Percentiles rank a stretch among this genome's conserved stretches.
Conservation (phyloP, 2,797 vertebrate genomes). For the Hemibagrus guttatus region DNA sequence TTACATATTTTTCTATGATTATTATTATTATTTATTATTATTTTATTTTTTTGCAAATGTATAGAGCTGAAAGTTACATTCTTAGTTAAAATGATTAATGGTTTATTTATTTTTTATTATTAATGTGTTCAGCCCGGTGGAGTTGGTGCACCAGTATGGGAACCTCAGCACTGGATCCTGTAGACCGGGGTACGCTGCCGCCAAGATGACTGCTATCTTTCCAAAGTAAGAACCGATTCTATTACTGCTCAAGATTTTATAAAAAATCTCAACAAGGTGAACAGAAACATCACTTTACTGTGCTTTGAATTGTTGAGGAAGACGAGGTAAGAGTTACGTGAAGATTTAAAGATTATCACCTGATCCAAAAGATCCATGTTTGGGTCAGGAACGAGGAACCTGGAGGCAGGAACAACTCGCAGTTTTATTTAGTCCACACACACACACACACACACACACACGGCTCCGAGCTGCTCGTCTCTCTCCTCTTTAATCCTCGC, state of each 20-base stretch:
- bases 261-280: neutral
- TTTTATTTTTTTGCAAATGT: neutral
- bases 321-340: neutral
- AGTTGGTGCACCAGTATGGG: constrained; percentile 75
- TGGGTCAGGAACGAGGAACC: too few species aligned
- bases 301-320: neutral
- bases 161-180: constrained; percentile 86
- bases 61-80: neutral
- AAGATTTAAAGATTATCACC: neutral
- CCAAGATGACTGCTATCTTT: constrained; percentile 87
- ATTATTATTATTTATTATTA: neutral
- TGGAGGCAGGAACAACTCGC: too few species aligned
- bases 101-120: neutral
- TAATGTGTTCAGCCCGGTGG: constrained; percentile 65
- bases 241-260: neutral
- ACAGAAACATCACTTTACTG: neutral
- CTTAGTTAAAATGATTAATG: neutral
- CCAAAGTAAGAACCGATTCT: constrained; percentile 80
- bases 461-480: too few species aligned
- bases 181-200: constrained; percentile 85
- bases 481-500: too few species aligned
- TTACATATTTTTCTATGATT: neutral
- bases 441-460: too few species aligned
- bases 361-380: too few species aligned
- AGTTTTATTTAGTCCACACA: too few species aligned